Conservation (phyloP, 2,797 vertebrate genomes). For the Enoplosus armatus region DNA sequence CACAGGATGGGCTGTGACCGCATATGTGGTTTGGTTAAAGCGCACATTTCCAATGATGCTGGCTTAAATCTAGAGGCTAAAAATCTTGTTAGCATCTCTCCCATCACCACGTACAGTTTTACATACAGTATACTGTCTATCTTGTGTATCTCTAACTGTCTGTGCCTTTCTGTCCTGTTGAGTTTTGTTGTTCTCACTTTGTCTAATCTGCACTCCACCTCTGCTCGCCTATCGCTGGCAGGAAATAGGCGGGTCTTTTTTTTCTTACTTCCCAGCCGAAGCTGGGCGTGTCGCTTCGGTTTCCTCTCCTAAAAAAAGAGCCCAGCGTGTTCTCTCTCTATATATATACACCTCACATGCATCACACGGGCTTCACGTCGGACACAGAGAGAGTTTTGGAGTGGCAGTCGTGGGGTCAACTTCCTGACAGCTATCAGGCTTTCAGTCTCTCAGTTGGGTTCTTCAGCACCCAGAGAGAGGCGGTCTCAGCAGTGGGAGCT, state of each 20-base stretch:
- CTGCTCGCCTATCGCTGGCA: conserved; percentile 55
- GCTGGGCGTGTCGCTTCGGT: conserved; percentile 67
- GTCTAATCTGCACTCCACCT: conserved; percentile 47
- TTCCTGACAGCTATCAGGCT: conserved; percentile 23
- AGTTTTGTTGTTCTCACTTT: conserved; percentile 33
- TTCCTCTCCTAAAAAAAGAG: conserved; percentile 72
- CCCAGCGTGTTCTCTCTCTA: conserved; percentile 8
- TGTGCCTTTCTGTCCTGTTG: neutral
- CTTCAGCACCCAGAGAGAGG: conserved; percentile 12
- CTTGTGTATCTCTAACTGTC: neutral
- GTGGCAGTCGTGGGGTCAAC: conserved; percentile 4
- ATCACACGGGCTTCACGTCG: conserved; percentile 1
- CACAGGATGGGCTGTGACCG: neutral
- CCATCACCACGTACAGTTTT: neutral
- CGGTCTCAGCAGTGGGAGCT: conserved; percentile 16
- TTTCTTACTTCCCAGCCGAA: conserved; percentile 67
- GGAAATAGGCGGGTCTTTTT: conserved; percentile 71
- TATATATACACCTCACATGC: conserved; percentile 30
- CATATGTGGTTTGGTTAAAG: neutral
- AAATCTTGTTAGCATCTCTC: neutral
- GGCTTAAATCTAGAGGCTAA: neutral
- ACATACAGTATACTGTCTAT: neutral
- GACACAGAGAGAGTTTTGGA: neutral
- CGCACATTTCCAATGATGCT: neutral
- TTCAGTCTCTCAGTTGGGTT: conserved; percentile 10